Evolutionary conservation across 92 coral and sea anemone genomes (phyloP).

Genomic region (Heteractis magnifica): DNA sequence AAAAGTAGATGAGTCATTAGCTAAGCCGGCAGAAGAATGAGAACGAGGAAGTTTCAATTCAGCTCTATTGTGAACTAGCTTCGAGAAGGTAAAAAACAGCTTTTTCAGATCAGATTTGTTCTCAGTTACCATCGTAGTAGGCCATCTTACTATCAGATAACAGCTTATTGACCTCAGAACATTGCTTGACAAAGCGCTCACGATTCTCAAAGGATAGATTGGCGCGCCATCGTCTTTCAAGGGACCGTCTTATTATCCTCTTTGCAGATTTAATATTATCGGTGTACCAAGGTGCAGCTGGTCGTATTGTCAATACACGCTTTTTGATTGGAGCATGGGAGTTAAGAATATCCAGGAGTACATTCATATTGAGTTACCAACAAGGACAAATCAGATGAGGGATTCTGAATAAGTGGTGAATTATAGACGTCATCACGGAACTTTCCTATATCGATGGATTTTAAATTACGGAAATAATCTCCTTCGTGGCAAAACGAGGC

Average conservation of each 20-base stretch:
- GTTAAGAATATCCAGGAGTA: slow-evolving; percentile 34
- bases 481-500: not conserved
- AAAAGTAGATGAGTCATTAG: slow-evolving; percentile 14
- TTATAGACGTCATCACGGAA: slow-evolving; percentile 18
- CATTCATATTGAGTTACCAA: slow-evolving; percentile 42
- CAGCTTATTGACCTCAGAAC: too few species aligned
- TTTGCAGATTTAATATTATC: too few species aligned
- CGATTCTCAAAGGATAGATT: too few species aligned
- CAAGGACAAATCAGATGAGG: not conserved
- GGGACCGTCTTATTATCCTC: too few species aligned
- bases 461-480: not conserved
- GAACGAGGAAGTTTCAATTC: slow-evolving; percentile 9
- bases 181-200: too few species aligned
- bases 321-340: slow-evolving; percentile 40
- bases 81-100: slow-evolving; percentile 13
- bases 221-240: too few species aligned
- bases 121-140: not conserved
- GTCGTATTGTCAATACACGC: slow-evolving; percentile 32
- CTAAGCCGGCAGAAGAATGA: slow-evolving; percentile 12
- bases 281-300: slow-evolving; percentile 24
- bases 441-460: slow-evolving; percentile 10
- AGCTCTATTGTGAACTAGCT: slow-evolving; percentile 20
- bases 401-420: not conserved
- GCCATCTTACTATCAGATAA: too few species aligned
- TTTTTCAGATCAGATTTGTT: slow-evolving; percentile 16